phyloP scores from a whole-genome alignment of 2,113 vertebrate genomes.

The Candoia aspera region DNA sequence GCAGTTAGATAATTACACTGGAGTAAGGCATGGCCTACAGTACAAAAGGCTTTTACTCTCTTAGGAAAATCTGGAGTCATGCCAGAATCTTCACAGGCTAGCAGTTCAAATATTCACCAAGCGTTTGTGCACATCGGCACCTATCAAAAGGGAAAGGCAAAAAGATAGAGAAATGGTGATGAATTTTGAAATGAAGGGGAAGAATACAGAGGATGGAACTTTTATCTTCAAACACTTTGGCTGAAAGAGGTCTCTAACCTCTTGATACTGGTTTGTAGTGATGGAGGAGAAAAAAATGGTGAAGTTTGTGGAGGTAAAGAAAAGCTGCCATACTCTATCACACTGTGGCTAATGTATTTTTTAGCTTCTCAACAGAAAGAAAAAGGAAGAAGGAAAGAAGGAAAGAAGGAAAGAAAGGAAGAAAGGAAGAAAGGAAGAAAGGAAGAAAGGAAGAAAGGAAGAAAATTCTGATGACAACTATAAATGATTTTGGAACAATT shows the following conservation, averaged over 20 bases:
- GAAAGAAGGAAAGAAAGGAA: background rate
- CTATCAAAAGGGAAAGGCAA: background rate
- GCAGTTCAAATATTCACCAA: background rate
- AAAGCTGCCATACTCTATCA: background rate
- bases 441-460: background rate
- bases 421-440: no score
- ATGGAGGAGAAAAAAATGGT: background rate
- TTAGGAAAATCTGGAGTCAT: background rate
- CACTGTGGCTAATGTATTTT: background rate
- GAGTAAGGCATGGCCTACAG: background rate
- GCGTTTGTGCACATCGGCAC: no score
- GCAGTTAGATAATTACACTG: background rate
- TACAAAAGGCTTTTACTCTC: background rate
- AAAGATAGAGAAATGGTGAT: background rate
- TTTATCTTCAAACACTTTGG: background rate
- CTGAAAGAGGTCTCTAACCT: background rate
- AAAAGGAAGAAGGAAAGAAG: background rate
- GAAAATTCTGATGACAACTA: no score
- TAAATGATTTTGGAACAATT: no score
- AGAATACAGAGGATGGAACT: background rate
- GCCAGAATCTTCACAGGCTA: background rate
- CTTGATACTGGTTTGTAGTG: background rate
- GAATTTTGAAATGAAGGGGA: background rate
- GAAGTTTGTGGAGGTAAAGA: background rate
- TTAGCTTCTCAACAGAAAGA: no score